Conservation (phyloP, 2,797 vertebrate species). For the Octomys mimax region DNA sequence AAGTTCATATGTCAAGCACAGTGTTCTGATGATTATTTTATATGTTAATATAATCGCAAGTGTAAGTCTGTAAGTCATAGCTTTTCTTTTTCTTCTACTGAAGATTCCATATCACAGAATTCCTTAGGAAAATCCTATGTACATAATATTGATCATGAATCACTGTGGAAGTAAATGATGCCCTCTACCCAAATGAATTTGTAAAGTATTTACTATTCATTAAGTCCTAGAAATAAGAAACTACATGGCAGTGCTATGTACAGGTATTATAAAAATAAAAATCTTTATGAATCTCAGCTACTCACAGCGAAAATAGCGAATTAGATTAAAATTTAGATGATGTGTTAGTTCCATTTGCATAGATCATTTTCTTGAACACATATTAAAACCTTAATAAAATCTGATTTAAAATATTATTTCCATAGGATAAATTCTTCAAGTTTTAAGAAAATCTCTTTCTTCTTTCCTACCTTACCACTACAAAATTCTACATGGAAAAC, state of each 20-base stretch:
- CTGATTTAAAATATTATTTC: conserved; percentile 45
- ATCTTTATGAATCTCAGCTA: conserved; percentile 4
- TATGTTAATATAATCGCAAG: not conserved
- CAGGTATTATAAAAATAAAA: not conserved
- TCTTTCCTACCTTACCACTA: conserved; percentile 32
- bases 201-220: not conserved
- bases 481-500: conserved; percentile 49
- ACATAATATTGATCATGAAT: conserved; percentile 13
- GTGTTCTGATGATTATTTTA: not conserved
- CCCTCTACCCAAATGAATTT: not conserved
- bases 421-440: conserved; percentile 47
- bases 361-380: conserved; percentile 28
- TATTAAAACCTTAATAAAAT: conserved; percentile 67
- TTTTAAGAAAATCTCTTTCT: conserved; percentile 60
- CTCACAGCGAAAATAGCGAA: conserved; percentile 13
- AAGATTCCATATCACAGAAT: conserved; percentile 36
- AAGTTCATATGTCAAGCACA: not conserved
- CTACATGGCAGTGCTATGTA: not conserved
- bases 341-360: conserved; percentile 40
- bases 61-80: not conserved
- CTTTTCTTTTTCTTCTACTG: conserved; percentile 9
- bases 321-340: conserved; percentile 38
- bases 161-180: conserved; percentile 42
- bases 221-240: conserved; percentile 49
- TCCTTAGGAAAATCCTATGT: not conserved